Conservation (phyloP, 2,888 invertebrate genomes). For the Agrotis puta region DNA sequence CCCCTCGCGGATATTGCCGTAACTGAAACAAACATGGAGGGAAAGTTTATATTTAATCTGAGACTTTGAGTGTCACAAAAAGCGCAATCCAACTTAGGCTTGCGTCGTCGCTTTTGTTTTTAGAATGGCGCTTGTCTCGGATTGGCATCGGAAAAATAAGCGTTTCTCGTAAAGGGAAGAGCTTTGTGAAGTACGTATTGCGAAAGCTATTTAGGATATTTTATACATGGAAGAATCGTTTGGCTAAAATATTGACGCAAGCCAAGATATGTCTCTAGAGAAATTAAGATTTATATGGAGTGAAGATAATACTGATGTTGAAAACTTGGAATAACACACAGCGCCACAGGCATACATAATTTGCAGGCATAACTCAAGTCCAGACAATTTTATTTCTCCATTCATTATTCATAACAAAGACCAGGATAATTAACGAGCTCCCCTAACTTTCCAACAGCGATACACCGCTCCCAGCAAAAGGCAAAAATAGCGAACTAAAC, state of each 20-base stretch:
- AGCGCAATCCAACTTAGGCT: slow-evolving; percentile 72
- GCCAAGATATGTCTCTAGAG: background rate
- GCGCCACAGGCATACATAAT: slow-evolving; percentile 4
- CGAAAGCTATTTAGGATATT: slow-evolving; percentile 23
- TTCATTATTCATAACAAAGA: slow-evolving; percentile 46
- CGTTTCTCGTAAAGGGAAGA: slow-evolving; percentile 24
- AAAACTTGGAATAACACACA: background rate
- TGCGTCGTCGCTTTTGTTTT: slow-evolving; percentile 70
- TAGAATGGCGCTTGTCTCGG: slow-evolving; percentile 63
- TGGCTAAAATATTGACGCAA: background rate
- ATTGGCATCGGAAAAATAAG: slow-evolving; percentile 58
- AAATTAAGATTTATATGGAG: background rate
- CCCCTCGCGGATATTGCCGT: slow-evolving; percentile 75
- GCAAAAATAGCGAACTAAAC: slow-evolving; percentile 67
- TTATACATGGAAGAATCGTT: background rate
- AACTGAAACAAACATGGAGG: slow-evolving; percentile 69
- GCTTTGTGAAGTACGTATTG: slow-evolving; percentile 31
- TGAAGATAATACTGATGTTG: background rate
- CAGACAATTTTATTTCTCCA: slow-evolving; percentile 3
- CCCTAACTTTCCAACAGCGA: slow-evolving; percentile 30
- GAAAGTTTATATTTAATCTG: slow-evolving; percentile 84
- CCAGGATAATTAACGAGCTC: slow-evolving; percentile 48
- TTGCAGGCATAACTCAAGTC: background rate
- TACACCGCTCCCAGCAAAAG: slow-evolving; percentile 45
- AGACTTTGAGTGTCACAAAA: slow-evolving; percentile 71